Evolutionary conservation across 2,113 vertebrate species (phyloP).

Genomic region (Lophotis ruficrista): DNA sequence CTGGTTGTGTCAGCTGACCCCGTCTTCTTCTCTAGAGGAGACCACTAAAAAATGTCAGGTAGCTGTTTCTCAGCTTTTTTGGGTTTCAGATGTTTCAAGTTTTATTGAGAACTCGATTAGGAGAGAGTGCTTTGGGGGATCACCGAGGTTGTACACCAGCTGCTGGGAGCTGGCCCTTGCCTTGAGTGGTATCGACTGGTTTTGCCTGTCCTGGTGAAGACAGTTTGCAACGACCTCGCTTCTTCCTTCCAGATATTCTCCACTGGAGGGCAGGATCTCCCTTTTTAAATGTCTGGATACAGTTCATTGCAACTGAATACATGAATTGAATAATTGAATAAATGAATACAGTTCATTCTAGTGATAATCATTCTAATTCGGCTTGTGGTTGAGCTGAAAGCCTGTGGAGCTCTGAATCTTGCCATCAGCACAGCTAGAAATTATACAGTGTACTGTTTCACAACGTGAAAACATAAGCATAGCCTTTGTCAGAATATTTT

Average conservation of each 20-base stretch:
- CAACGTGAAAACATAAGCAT: not conserved
- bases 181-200: not conserved
- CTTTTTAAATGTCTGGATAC: not conserved
- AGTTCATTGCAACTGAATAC: not conserved
- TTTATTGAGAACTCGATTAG: not conserved
- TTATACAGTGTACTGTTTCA: not conserved
- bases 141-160: fast-evolving
- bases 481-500: not conserved
- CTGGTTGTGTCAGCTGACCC: not conserved
- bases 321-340: not conserved
- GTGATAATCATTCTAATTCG: not conserved
- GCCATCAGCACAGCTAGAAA: not conserved
- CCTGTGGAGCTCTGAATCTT: not conserved
- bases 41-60: not conserved
- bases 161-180: fast-evolving
- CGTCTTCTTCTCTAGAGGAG: not conserved
- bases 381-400: not conserved
- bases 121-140: not conserved
- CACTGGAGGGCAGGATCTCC: slow-evolving; percentile 57
- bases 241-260: not conserved
- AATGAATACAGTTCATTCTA: not conserved
- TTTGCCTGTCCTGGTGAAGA: not conserved
- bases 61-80: not conserved
- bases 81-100: not conserved
- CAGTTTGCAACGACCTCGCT: not conserved